These are phyloP conservation scores for Semibalanus balanoides DNA, from an alignment of 1,140 invertebrate genomes.

Conservation along the genomic window DNA sequence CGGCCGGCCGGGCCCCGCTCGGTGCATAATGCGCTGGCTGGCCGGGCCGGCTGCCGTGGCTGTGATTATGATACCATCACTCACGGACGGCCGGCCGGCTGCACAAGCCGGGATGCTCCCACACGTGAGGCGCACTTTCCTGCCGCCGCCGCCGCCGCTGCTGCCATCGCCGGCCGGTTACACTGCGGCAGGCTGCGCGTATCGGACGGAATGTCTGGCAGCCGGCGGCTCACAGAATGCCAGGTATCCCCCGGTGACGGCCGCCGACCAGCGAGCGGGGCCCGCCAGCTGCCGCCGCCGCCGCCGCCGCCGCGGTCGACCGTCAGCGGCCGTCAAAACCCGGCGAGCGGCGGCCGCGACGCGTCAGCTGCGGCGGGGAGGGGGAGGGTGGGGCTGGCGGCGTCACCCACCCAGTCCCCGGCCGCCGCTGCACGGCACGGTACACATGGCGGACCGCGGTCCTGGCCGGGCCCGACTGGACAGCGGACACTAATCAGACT, in stretches of 20 bases:
- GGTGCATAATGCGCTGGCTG: not conserved
- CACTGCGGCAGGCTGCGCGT: not conserved
- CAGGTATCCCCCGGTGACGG: not conserved
- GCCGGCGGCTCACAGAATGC: not conserved
- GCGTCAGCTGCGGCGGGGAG: too few species aligned
- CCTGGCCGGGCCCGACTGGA: too few species aligned
- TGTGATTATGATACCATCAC: not conserved
- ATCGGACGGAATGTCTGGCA: not conserved
- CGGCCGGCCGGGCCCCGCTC: too few species aligned
- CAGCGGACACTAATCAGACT: too few species aligned
- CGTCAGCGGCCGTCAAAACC: too few species aligned
- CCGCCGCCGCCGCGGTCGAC: too few species aligned
- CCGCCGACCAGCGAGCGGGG: too few species aligned
- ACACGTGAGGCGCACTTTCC: not conserved
- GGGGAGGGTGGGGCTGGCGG: too few species aligned
- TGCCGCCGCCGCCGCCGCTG: not conserved
- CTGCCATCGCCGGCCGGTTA: not conserved
- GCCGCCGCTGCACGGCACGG: too few species aligned
- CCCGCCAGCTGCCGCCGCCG: too few species aligned
- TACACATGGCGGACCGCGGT: too few species aligned
- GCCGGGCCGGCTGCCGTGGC: not conserved
- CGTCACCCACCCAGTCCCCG: not conserved
- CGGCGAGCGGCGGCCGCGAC: too few species aligned
- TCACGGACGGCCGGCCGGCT: not conserved
- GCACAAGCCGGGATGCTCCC: not conserved